These are phyloP conservation scores for Cryptus viduatorius DNA, from an alignment of 2,888 invertebrate genomes.

Conservation along the genomic window DNA sequence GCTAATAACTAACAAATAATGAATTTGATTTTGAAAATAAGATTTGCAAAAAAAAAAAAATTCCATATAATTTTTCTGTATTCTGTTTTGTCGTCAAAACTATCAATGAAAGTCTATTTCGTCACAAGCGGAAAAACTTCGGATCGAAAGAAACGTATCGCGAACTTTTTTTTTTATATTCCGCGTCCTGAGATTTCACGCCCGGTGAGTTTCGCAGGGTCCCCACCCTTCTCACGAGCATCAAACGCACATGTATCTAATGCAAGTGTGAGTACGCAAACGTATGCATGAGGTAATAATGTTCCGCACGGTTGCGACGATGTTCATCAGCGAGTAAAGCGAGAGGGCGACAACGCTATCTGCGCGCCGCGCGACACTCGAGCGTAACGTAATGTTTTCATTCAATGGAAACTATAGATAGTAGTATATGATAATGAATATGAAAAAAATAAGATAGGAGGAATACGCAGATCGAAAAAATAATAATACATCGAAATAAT, in stretches of 20 bases:
- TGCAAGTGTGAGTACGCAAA: neutral
- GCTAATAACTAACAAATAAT: no score
- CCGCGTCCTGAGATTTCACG: conserved; percentile 14
- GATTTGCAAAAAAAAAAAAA: neutral
- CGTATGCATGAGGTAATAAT: conserved; percentile 68
- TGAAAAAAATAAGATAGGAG: neutral
- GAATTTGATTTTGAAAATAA: neutral
- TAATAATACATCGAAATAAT: no score
- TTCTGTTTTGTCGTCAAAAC: neutral
- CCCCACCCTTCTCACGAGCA: conserved; percentile 3
- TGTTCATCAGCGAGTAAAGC: conserved; percentile 71
- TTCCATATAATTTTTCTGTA: no score
- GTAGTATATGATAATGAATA: neutral
- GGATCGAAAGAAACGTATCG: neutral
- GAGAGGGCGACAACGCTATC: conserved; percentile 69
- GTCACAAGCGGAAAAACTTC: neutral
- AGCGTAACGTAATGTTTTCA: conserved; percentile 56
- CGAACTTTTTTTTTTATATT: neutral
- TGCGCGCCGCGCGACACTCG: conserved; percentile 38
- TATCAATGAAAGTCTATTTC: neutral
- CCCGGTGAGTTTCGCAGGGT: conserved; percentile 29
- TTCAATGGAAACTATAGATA: neutral
- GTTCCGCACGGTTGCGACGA: conserved; percentile 71
- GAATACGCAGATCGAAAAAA: neutral
- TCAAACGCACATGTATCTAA: neutral